Evolutionary conservation across 1,140 invertebrate species (phyloP), one percentile per base, ranked within the genome.

Genomic region (Phortica variegata): DNA sequence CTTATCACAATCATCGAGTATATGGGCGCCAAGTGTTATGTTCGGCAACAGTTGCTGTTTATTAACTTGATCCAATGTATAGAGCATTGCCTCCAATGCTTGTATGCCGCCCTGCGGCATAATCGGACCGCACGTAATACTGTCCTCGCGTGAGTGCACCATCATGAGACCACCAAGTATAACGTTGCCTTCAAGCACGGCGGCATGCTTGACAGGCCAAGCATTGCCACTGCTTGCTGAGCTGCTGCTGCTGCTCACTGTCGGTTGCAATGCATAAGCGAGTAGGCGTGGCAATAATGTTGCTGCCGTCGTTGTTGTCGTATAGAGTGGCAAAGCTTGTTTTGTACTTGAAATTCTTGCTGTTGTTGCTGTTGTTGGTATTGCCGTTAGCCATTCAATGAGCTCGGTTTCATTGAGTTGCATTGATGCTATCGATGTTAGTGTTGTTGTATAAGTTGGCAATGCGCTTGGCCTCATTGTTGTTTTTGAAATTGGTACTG

Each of bases 31-130:
- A 7, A 96, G 77, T 29, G 81, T 88, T 15, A 94, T 83, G 20
- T 91, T 90, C 0, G 89, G 88, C 21, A 91, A 77, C 31, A 82
- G 77, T 37, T 81, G 74, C 8, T 73, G 71, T 19, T 81, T 79
- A 76, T 96, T 96, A 12, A 95, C 82, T 44, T 83, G 81, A 75
- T 96, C 92, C 55, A 97, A 65, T 0, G 93, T 95, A 71, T 89
- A 96, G 4, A 97, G 78, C 93, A 96, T 96, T 0, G 88, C 88
- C 72, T 97, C 93, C 43, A 95, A 72, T 0, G 93, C 91, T 68
- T 97, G 89, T 2, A 91, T 84, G 5, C 94, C 93, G 2, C 93
- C 94, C 74, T 97, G 93, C 0, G 92, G 91, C 93, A 96, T 96
- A 7, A 97, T 87, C 0, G 88, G 90, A 0, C 93, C 94, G 68